Conservation (phyloP, 2,797 vertebrate genomes). For the Pseudochromis fuscus region DNA sequence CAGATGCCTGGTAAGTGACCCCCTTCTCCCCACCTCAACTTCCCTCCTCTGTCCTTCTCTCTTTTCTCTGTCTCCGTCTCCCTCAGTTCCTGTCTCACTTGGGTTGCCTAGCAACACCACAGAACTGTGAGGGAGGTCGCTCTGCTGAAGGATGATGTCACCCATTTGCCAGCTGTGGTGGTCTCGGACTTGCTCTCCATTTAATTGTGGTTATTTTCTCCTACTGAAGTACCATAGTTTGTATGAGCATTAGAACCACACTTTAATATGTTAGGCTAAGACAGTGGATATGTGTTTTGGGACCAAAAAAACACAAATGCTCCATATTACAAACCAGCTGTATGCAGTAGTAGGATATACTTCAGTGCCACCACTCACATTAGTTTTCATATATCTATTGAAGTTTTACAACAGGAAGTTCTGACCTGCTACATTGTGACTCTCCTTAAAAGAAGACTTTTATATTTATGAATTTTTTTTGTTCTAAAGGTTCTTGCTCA, state of each 20-base stretch:
- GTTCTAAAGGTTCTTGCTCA: not conserved
- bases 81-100: conserved; percentile 82
- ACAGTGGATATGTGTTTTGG: too few relatives aligned
- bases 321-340: not conserved
- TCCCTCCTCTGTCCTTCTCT: conserved; percentile 40
- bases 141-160: conserved; percentile 88
- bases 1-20: conserved; percentile 97
- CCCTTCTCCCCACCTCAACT: not conserved
- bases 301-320: not conserved
- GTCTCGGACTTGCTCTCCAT: conserved; percentile 55
- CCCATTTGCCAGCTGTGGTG: conserved; percentile 83
- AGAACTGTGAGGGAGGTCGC: conserved; percentile 90
- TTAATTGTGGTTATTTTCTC: conserved; percentile 43
- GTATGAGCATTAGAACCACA: conserved; percentile 1
- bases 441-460: not conserved
- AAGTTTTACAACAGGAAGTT: not conserved
- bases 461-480: not conserved
- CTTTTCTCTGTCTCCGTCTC: conserved; percentile 56
- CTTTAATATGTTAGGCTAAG: too few relatives aligned
- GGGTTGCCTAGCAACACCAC: conserved; percentile 95
- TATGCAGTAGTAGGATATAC: not conserved
- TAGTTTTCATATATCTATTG: too few relatives aligned
- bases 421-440: not conserved
- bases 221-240: conserved; percentile 1
- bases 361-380: not conserved